Percentiles rank a stretch among this genome's conserved stretches.
phyloP scores from a whole-genome alignment of 2,797 vertebrate genomes.

The Rhynchotus rufescens region DNA sequence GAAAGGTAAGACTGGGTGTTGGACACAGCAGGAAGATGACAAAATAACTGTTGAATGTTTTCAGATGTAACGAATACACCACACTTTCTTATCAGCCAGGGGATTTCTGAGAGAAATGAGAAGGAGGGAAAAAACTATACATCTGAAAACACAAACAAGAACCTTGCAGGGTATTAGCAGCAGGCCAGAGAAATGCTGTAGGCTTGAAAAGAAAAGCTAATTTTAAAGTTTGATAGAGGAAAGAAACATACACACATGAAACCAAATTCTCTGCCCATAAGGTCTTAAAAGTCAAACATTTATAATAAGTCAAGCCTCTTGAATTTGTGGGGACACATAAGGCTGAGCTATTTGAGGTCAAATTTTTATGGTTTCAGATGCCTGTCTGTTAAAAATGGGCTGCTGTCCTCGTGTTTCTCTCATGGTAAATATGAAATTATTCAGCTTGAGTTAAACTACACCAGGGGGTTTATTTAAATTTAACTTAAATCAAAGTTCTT shows the following conservation, averaged over 20 bases:
- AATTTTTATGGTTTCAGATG: neutral
- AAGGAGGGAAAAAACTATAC: neutral
- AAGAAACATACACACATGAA: neutral
- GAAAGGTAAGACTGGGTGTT: neutral
- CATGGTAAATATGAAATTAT: neutral
- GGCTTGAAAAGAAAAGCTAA: neutral
- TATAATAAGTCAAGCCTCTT: neutral
- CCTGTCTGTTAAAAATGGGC: neutral
- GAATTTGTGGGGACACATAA: slow-evolving; percentile 7
- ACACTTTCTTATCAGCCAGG: slow-evolving; percentile 4
- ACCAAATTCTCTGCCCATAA: neutral
- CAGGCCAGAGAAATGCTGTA: neutral
- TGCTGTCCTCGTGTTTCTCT: neutral
- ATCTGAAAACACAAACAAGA: slow-evolving; percentile 27
- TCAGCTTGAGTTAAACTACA: neutral
- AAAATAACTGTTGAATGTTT: neutral
- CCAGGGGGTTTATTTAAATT: slow-evolving; percentile 11
- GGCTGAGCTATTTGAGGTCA: neutral
- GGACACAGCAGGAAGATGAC: neutral
- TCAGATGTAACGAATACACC: neutral
- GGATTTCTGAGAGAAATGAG: slow-evolving; percentile 11
- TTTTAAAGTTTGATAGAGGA: neutral
- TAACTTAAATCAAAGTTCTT: slow-evolving; percentile 15
- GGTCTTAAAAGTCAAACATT: neutral
- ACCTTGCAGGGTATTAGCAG: neutral